Evolutionary conservation across 2,113 vertebrate genomes (phyloP).

Genomic region (Glaucidium brasilianum): DNA sequence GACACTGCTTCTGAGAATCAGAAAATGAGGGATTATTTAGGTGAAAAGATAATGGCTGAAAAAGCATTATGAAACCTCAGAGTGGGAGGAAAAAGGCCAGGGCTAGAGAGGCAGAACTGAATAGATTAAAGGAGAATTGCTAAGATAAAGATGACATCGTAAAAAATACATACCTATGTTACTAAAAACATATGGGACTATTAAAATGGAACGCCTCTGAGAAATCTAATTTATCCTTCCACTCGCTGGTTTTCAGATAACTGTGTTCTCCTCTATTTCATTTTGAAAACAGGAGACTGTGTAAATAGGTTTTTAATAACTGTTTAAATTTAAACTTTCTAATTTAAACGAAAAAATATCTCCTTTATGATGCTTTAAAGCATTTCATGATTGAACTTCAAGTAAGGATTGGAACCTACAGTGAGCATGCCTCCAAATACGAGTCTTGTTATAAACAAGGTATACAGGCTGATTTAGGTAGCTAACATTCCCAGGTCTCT

Average conservation of each 20-base stretch:
- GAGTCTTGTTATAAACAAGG: neutral
- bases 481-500: neutral
- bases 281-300: neutral
- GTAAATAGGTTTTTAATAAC: constrained; percentile 25
- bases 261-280: neutral
- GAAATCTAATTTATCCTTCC: constrained; percentile 37
- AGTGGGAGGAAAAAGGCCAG: constrained; percentile 20
- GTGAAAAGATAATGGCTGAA: constrained; percentile 57
- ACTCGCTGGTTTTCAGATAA: constrained; percentile 17
- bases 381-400: neutral
- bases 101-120: neutral
- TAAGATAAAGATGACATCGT: neutral
- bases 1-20: constrained; percentile 12
- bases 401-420: neutral
- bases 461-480: neutral
- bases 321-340: constrained; percentile 17
- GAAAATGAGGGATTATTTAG: constrained; percentile 66
- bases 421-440: neutral
- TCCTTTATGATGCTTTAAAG: neutral
- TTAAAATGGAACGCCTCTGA: neutral
- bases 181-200: constrained; percentile 14
- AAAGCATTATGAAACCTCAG: constrained; percentile 42
- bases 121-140: constrained; percentile 32
- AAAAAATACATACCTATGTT: constrained; percentile 3
- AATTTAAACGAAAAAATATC: neutral